Evolutionary conservation across 2,888 invertebrate species (phyloP), one percentile per base, ranked within the genome.

Genomic region (Tigriopus californicus): DNA sequence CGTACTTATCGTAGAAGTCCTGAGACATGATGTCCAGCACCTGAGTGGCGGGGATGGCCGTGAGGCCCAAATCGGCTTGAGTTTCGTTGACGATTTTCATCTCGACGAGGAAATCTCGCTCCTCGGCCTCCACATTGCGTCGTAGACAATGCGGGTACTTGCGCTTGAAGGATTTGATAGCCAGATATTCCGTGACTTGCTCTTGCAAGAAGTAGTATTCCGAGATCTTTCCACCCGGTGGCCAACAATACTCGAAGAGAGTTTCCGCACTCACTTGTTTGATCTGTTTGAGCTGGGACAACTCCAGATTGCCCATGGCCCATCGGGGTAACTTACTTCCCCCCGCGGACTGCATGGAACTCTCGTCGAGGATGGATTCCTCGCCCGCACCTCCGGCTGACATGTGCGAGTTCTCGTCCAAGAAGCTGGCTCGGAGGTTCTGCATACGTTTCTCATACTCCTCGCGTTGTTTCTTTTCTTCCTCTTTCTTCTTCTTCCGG

Each of bases 191-290:
- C 0, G 91, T 88, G 62, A 98, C 84, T 71, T 85, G 97, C 70
- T 97, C 97, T 22, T 61, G 80, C 85, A 94, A 89, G 73, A 82
- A 90, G 55, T 85, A 84, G 67, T 92, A 85, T 54, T 80, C 80
- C 53, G 64, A 63, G 64, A 70, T 78, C 6, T 61, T 62, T 66
- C 73, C 78, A 62, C 68, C 79, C 40, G 78, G 77, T 6, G 88
- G 88, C 95, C 95, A 95, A 67, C 83, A 85, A 69, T 95, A 95
- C 70, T 95, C 94, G 61, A 87, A 88, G 58, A 95, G 79, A 70
- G 86, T 85, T 58, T 87, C 85, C 15, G 90, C 89, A 20, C 84
- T 83, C 68, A 83, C 81, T 52, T 73, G 73, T 52, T 22, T 44
- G 41, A 58, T 22, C 12, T 46, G 52, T 25, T 58, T 24, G 11